These are phyloP conservation scores for Anabacerthia variegaticeps DNA, from an alignment of 2,797 vertebrate genomes.

Conservation along the genomic window DNA sequence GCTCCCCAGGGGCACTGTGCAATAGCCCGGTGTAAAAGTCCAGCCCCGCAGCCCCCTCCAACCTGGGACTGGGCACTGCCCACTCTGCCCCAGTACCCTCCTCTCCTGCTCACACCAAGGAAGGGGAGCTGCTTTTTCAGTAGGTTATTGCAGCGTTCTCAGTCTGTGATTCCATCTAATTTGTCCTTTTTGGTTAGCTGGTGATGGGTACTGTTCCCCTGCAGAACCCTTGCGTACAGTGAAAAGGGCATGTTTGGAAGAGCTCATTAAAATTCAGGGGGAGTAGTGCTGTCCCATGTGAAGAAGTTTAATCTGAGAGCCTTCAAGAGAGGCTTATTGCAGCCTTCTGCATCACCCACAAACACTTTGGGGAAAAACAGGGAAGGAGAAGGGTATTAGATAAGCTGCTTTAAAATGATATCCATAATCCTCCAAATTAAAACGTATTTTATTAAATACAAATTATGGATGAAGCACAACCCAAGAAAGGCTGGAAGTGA, in stretches of 20 bases:
- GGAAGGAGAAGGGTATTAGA: not conserved
- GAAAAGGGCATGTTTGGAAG: not conserved
- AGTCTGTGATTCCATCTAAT: not conserved
- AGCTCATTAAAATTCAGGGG: not conserved
- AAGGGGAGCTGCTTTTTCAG: not conserved
- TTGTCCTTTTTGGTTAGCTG: not conserved
- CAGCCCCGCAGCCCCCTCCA: rapidly evolving
- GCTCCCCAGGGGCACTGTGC: not conserved
- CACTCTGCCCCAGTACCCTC: not conserved
- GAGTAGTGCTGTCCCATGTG: not conserved
- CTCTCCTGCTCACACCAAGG: rapidly evolving
- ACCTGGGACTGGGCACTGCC: not conserved
- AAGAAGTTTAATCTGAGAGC: not conserved
- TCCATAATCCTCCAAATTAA: slow-evolving; percentile 32
- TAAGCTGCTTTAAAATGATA: slow-evolving; percentile 33
- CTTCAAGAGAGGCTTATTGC: not conserved
- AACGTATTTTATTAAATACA: not conserved
- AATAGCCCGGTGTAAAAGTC: not conserved
- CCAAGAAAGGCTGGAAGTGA: not conserved
- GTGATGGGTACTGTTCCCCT: not conserved
- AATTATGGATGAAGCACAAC: not conserved
- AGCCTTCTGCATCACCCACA: not conserved
- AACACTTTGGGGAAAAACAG: not conserved
- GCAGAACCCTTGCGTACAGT: rapidly evolving
- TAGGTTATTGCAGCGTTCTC: not conserved